Evolutionary conservation across 2,797 vertebrate genomes (phyloP).

Genomic region (Aeoliscus strigatus): DNA sequence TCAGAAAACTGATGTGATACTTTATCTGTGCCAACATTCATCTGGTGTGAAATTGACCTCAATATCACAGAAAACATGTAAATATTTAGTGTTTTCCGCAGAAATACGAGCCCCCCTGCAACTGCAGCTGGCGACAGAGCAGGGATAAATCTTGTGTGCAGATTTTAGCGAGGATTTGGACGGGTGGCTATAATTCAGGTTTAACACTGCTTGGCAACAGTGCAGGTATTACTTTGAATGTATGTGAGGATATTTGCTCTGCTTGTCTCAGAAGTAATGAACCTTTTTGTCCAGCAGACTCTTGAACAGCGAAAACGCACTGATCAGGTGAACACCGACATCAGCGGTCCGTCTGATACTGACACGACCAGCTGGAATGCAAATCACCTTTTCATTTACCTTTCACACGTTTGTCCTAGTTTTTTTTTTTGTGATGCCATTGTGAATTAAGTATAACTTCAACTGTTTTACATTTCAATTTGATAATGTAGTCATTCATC

Average conservation of each 20-base stretch:
- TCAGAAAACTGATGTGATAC: slow-evolving; percentile 9
- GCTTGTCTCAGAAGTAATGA: neutral
- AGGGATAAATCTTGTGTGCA: neutral
- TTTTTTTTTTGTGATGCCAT: no score
- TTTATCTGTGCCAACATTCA: slow-evolving; percentile 4
- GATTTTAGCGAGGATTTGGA: slow-evolving; percentile 3
- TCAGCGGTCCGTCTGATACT: no score
- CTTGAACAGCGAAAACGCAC: neutral
- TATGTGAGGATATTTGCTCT: neutral
- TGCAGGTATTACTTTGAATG: neutral
- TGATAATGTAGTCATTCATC: no score
- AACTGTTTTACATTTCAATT: no score
- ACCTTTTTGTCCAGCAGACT: neutral
- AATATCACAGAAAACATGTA: neutral
- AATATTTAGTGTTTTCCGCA: slow-evolving; percentile 1
- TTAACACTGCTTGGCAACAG: neutral
- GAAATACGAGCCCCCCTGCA: neutral
- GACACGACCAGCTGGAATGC: no score
- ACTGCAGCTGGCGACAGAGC: neutral
- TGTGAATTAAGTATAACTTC: no score
- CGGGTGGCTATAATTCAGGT: neutral
- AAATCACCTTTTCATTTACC: no score
- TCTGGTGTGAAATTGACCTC: slow-evolving; percentile 7
- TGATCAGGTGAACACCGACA: no score
- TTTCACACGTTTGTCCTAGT: no score